A percentile compares a stretch with the other conserved stretches of the same genome.
phyloP scores from a whole-genome alignment of 1,140 invertebrate species.

The Pseudachorutes palmiensis region DNA sequence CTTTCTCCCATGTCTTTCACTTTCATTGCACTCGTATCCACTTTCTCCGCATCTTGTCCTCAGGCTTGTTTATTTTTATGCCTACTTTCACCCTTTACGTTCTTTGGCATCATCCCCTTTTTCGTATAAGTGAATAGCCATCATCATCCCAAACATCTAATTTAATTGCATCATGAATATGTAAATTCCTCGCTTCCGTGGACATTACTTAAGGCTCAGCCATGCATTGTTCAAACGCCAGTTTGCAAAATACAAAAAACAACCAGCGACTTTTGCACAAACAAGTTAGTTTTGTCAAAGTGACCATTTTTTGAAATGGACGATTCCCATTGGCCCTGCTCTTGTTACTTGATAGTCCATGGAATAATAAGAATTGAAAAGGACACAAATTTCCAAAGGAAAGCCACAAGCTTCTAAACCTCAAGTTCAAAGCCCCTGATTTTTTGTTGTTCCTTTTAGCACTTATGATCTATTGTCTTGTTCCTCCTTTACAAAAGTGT shows the following conservation, averaged over 20 bases:
- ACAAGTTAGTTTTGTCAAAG: too few species aligned
- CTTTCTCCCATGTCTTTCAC: background rate
- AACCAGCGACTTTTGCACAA: too few species aligned
- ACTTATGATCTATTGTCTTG: too few species aligned
- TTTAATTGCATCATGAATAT: conserved; percentile 22
- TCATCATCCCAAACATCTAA: background rate
- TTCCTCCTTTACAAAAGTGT: too few species aligned
- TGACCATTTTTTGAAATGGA: too few species aligned
- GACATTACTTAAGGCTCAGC: background rate
- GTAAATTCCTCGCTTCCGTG: background rate
- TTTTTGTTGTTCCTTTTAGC: background rate
- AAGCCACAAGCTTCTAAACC: background rate
- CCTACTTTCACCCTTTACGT: background rate
- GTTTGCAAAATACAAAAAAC: too few species aligned
- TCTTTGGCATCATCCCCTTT: background rate
- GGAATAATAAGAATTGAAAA: conserved; percentile 1
- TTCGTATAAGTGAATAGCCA: too few species aligned
- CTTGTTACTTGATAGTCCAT: background rate
- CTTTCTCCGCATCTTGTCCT: conserved; percentile 10
- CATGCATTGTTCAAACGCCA: too few species aligned
- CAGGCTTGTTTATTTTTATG: conserved; percentile 1
- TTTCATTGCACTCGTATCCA: too few species aligned
- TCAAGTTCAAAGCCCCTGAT: background rate
- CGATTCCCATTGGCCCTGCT: background rate
- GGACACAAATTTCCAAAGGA: background rate